Percentiles rank a stretch among this genome's conserved stretches.
Evolutionary conservation across 2,113 vertebrate genomes (phyloP).

Genomic region (Hemiscyllium ocellatum): DNA sequence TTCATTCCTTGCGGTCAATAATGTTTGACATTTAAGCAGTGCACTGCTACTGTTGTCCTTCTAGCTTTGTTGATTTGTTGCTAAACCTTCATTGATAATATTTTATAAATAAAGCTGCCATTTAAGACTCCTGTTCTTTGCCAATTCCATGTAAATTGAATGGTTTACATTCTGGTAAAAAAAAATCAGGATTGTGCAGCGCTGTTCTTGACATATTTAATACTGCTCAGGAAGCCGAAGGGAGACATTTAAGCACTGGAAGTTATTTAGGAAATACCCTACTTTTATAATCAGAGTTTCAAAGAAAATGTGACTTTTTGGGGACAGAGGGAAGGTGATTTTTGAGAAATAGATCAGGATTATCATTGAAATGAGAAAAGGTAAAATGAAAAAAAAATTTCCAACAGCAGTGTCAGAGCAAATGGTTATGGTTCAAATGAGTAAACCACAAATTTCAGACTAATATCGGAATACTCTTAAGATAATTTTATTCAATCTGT

Average conservation of each 20-base stretch:
- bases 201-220: neutral
- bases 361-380: no score
- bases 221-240: neutral
- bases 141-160: neutral
- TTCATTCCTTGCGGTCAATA: neutral
- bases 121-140: neutral
- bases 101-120: neutral
- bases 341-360: no score
- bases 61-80: neutral
- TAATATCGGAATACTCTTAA: no score
- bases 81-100: neutral
- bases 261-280: neutral
- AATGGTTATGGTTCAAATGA: no score
- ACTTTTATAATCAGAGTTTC: no score
- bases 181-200: neutral
- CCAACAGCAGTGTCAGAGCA: no score
- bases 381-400: no score
- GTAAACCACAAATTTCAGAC: no score
- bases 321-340: no score
- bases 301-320: no score
- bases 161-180: neutral
- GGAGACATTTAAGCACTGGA: neutral
- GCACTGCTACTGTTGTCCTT: neutral
- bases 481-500: no score
- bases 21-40: neutral